Evolutionary conservation across 2,888 invertebrate species (phyloP).

Genomic region (Thysanoteuthis rhombus): DNA sequence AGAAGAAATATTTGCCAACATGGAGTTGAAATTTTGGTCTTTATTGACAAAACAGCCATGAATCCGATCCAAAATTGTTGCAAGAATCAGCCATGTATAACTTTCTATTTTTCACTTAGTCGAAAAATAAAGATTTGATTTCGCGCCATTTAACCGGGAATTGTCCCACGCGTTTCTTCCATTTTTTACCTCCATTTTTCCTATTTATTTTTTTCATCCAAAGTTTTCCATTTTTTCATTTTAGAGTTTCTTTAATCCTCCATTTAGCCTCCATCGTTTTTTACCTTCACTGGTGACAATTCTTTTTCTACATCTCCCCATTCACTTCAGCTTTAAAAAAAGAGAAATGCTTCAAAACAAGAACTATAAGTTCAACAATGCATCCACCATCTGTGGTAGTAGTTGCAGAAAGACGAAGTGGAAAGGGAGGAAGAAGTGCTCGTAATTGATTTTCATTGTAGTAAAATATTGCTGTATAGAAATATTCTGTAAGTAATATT

Average conservation of each 20-base stretch:
- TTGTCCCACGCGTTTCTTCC: not conserved
- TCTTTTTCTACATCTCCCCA: not conserved
- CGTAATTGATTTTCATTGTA: too few species aligned
- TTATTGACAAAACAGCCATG: not conserved
- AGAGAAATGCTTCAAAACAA: too few species aligned
- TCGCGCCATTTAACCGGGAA: not conserved
- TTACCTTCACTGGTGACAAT: not conserved
- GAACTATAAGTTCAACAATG: too few species aligned
- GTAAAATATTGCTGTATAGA: too few species aligned
- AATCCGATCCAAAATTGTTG: not conserved
- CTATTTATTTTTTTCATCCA: not conserved
- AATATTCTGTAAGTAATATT: too few species aligned
- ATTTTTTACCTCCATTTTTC: not conserved
- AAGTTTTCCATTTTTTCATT: not conserved
- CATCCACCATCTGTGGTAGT: too few species aligned
- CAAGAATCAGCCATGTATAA: not conserved
- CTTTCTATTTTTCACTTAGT: not conserved
- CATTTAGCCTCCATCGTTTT: too few species aligned
- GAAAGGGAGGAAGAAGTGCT: too few species aligned
- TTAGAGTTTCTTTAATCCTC: not conserved
- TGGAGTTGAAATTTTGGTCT: not conserved
- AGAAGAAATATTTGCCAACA: too few species aligned
- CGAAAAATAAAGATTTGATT: not conserved
- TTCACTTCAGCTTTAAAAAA: not conserved
- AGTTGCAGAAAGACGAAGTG: too few species aligned